A percentile compares a stretch with the other conserved stretches of the same genome.
These are phyloP conservation scores for Trichechus manatus DNA, from an alignment of 2,113 vertebrate species.

Conservation along the genomic window DNA sequence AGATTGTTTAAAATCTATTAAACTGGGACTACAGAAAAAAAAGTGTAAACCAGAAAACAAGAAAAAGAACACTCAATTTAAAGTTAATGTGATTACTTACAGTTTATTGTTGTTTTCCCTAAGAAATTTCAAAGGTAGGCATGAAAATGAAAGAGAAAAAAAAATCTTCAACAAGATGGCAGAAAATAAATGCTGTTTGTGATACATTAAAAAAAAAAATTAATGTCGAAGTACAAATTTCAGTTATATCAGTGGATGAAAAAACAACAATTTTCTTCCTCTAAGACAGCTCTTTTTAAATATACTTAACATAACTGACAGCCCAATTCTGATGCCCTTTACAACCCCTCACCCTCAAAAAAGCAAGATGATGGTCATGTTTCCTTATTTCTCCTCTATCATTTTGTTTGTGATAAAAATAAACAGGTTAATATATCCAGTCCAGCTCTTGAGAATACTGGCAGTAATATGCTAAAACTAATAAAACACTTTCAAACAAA, in stretches of 20 bases:
- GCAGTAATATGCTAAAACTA: neutral
- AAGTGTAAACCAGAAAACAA: neutral
- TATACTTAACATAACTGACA: neutral
- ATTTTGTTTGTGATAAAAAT: neutral
- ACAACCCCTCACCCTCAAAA: neutral
- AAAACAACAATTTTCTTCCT: neutral
- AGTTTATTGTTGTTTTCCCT: constrained; percentile 86
- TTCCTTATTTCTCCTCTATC: neutral
- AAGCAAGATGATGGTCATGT: neutral
- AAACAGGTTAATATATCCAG: neutral
- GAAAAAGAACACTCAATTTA: constrained; percentile 67
- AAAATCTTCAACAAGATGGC: constrained; percentile 72
- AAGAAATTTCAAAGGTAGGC: constrained; percentile 87
- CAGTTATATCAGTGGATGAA: neutral
- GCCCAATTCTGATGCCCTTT: neutral
- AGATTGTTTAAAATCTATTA: constrained; percentile 23
- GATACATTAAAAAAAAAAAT: neutral
- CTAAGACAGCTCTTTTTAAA: neutral
- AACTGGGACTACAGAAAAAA: neutral
- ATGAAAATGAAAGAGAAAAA: constrained; percentile 86
- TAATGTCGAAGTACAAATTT: constrained; percentile 5
- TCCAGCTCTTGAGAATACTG: neutral
- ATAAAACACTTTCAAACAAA: neutral
- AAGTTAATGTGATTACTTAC: constrained; percentile 84
- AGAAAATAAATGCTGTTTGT: constrained; percentile 36